These are phyloP conservation scores for Oryzias curvinotus DNA, from an alignment of 2,113 vertebrate genomes.

Conservation along the genomic window DNA sequence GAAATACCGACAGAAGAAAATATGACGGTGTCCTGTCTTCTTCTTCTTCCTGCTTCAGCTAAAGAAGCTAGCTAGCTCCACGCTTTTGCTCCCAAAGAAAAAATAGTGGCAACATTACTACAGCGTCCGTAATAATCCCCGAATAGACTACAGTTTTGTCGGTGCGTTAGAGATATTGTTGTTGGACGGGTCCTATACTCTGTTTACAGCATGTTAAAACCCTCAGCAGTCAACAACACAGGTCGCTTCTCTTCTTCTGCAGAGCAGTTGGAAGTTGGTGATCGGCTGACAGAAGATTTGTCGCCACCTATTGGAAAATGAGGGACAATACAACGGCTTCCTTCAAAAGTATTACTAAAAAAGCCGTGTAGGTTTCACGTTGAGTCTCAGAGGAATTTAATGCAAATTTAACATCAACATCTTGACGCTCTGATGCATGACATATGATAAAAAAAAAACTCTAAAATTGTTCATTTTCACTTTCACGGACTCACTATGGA, in stretches of 20 bases:
- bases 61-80: constrained; percentile 13
- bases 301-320: neutral
- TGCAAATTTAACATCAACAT: too few species aligned
- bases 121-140: too few species aligned
- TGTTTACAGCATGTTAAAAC: neutral
- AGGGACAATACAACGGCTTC: too few species aligned
- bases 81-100: neutral
- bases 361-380: too few species aligned
- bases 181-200: neutral
- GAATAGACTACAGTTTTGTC: too few species aligned
- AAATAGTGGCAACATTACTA: neutral
- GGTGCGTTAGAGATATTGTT: too few species aligned
- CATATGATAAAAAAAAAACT: too few species aligned
- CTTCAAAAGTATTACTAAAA: too few species aligned
- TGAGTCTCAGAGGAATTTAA: too few species aligned
- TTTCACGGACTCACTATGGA: too few species aligned
- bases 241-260: neutral
- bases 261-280: neutral
- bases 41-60: constrained; percentile 9
- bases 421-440: too few species aligned
- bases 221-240: neutral
- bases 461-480: too few species aligned
- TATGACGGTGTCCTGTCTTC: neutral
- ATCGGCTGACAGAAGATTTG: neutral
- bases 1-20: neutral